These are phyloP conservation scores for Hylaeus anthracinus DNA, from an alignment of 1,140 invertebrate species.

Conservation along the genomic window DNA sequence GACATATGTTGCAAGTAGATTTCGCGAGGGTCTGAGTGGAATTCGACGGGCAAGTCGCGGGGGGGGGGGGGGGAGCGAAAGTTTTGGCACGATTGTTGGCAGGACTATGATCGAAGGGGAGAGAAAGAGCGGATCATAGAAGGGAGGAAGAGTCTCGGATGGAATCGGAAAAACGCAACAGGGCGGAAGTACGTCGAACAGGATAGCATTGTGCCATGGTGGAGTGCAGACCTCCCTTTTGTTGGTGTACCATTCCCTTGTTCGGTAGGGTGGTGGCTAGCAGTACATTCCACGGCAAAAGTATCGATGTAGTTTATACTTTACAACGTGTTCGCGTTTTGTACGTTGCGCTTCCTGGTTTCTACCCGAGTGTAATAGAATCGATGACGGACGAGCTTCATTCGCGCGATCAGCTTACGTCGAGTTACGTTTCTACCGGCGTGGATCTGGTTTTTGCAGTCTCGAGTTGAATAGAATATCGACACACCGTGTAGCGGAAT, in stretches of 20 bases:
- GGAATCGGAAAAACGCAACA: constrained; percentile 69
- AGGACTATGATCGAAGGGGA: constrained; percentile 13
- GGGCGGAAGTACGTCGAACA: constrained; percentile 69
- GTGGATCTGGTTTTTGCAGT: no score
- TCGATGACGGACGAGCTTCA: neutral
- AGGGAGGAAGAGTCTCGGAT: constrained; percentile 26
- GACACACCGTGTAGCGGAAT: no score
- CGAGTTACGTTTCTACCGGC: no score
- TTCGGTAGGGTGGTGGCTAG: constrained; percentile 44
- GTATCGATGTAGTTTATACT: constrained; percentile 21
- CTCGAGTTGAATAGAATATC: no score
- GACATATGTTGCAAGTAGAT: constrained; percentile 42
- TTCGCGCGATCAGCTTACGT: constrained; percentile 20
- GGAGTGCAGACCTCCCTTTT: constrained; percentile 59
- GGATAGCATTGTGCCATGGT: constrained; percentile 57
- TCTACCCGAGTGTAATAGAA: neutral
- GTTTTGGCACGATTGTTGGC: constrained; percentile 46
- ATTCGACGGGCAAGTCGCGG: constrained; percentile 27
- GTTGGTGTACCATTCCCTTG: constrained; percentile 48
- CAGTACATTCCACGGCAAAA: constrained; percentile 43
- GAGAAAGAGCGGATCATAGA: constrained; percentile 9
- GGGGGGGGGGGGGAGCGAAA: constrained; percentile 25
- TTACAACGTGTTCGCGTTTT: constrained; percentile 10
- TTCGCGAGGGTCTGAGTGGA: constrained; percentile 15
- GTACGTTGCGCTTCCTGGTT: neutral